Conservation (phyloP, 2,797 vertebrate genomes). For the Poeciliopsis infans region DNA sequence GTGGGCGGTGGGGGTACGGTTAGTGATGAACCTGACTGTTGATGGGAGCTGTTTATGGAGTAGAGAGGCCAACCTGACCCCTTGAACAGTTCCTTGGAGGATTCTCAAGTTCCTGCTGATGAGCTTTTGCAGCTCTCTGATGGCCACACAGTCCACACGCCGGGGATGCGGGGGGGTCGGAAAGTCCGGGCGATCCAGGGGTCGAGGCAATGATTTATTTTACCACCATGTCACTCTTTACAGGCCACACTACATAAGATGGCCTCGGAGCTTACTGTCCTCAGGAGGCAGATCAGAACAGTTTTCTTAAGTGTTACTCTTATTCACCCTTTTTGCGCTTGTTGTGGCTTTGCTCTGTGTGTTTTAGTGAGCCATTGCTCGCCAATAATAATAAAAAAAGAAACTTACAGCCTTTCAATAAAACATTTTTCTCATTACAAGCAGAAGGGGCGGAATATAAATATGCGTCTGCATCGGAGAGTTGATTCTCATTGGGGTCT, state of each 20-base stretch:
- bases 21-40: constrained; percentile 73
- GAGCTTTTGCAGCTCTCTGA: constrained; percentile 73
- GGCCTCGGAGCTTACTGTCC: constrained; percentile 76
- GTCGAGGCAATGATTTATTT: constrained; percentile 76
- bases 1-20: constrained; percentile 42
- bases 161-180: constrained; percentile 35
- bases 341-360: constrained; percentile 20
- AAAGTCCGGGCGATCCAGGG: constrained; percentile 17
- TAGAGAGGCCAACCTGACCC: constrained; percentile 68
- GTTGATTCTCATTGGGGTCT: constrained; percentile 6
- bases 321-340: constrained; percentile 26
- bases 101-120: constrained; percentile 75
- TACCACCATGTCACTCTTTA: constrained; percentile 78
- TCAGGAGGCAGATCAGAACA: constrained; percentile 75
- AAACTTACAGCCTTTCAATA: constrained; percentile 24
- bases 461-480: neutral
- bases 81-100: constrained; percentile 77
- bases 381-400: constrained; percentile 21
- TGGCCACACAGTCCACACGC: constrained; percentile 62
- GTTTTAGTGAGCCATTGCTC: constrained; percentile 34
- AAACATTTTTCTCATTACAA: constrained; percentile 22
- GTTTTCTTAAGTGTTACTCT: constrained; percentile 70
- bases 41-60: constrained; percentile 72
- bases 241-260: constrained; percentile 68
- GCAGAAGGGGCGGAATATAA: neutral